Conservation (phyloP, 2,113 vertebrate species). For the Notothenia rossii region DNA sequence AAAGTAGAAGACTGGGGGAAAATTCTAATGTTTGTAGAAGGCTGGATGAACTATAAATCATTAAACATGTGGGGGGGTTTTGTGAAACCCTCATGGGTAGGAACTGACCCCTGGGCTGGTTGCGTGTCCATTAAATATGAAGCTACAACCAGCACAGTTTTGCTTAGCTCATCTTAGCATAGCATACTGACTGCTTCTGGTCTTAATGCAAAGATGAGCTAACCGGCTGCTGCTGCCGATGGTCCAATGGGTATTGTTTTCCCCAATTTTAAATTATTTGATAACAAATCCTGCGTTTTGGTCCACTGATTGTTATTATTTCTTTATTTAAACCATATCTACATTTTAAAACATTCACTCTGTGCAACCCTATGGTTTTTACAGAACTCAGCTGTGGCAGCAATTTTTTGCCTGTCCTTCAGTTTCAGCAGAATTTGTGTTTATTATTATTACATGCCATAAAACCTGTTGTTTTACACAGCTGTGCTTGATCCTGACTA, state of each 20-base stretch:
- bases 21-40: not conserved
- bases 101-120: not conserved
- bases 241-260: no score
- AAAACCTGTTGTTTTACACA: slow-evolving; percentile 65
- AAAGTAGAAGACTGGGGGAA: not conserved
- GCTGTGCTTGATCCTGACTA: slow-evolving; percentile 54
- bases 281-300: no score
- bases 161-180: not conserved
- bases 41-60: not conserved
- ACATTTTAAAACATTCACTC: not conserved
- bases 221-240: no score
- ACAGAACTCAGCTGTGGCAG: slow-evolving; percentile 4
- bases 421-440: slow-evolving; percentile 25
- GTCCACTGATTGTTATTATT: no score
- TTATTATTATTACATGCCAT: slow-evolving; percentile 35
- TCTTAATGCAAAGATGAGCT: not conserved
- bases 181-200: not conserved
- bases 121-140: slow-evolving; percentile 2
- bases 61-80: not conserved
- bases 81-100: not conserved
- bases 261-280: no score
- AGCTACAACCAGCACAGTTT: not conserved
- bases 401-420: slow-evolving; percentile 4
- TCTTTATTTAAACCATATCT: no score
- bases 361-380: not conserved